phyloP scores from a whole-genome alignment of 2,797 vertebrate genomes.

The Arnoldichthys spilopterus region DNA sequence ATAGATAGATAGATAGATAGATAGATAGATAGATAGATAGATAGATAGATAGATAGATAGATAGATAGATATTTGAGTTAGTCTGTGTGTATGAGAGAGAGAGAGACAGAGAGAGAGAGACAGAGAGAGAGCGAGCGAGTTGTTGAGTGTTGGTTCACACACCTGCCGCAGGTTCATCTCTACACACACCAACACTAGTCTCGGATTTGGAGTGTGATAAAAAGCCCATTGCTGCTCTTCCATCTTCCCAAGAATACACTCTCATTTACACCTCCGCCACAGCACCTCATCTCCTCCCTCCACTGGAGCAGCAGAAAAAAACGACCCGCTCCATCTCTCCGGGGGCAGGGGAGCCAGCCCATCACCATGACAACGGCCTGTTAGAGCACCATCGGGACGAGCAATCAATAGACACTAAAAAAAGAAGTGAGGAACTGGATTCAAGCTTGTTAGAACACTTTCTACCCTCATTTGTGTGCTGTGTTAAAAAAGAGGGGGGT shows the following conservation, averaged over 20 bases:
- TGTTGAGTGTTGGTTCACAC: neutral
- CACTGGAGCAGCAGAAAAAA: constrained; percentile 39
- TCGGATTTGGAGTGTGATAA: neutral
- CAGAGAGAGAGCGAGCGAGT: neutral
- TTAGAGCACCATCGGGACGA: constrained; percentile 50
- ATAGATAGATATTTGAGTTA: too few relatives aligned
- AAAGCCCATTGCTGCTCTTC: neutral
- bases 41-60: too few relatives aligned
- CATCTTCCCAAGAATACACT: constrained; percentile 30
- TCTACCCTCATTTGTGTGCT: constrained; percentile 23
- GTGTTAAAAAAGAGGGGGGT: constrained; percentile 6
- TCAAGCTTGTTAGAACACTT: constrained; percentile 29
- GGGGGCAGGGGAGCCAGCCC: constrained; percentile 22
- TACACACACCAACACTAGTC: neutral
- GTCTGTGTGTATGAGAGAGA: neutral
- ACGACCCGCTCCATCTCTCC: constrained; percentile 15
- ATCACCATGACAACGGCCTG: constrained; percentile 61
- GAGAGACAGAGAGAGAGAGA: neutral
- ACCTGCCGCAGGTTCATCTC: neutral
- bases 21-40: too few relatives aligned
- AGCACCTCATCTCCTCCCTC: constrained; percentile 35
- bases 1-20: too few relatives aligned
- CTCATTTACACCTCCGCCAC: constrained; percentile 52
- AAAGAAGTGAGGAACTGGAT: constrained; percentile 28
- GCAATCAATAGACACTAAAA: constrained; percentile 54